Percentiles rank a stretch among this genome's conserved stretches.
phyloP scores from a whole-genome alignment of 2,113 vertebrate species.

The Crotophaga sulcirostris region DNA sequence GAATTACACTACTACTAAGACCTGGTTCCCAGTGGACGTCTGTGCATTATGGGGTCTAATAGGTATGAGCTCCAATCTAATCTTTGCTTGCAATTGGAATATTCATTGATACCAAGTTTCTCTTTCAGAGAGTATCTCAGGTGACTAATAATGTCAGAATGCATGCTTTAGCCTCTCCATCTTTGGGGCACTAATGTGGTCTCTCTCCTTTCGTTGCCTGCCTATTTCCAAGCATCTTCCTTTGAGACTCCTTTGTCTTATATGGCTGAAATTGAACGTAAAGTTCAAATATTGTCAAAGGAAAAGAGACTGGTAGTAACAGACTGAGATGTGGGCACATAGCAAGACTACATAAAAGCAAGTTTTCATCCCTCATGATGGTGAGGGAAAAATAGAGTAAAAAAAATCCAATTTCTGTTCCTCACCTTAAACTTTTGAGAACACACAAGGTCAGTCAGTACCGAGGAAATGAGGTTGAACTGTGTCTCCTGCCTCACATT shows the following conservation, averaged over 20 bases:
- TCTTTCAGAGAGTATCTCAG: neutral
- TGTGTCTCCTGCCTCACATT: neutral
- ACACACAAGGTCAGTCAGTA: neutral
- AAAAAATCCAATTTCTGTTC: neutral
- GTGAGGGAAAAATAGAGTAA: neutral
- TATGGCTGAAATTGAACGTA: conserved; percentile 18
- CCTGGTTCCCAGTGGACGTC: neutral
- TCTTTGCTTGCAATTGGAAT: conserved; percentile 22
- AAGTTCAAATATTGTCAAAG: conserved; percentile 30
- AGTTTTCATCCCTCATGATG: neutral
- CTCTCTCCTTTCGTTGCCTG: neutral
- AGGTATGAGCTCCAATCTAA: neutral
- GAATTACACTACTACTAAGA: neutral
- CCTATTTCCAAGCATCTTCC: conserved; percentile 21
- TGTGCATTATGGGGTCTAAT: neutral
- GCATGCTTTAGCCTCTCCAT: neutral
- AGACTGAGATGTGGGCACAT: neutral
- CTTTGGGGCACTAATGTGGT: neutral
- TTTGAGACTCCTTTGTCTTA: conserved; percentile 39
- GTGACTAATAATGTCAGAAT: conserved; percentile 50
- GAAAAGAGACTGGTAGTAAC: neutral
- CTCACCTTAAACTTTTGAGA: neutral
- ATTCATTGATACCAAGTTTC: conserved; percentile 21
- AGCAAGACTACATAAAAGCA: neutral
- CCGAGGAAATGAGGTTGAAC: neutral